Conservation (phyloP, 2,888 invertebrate species). For the Cryptocheilus praepositus region DNA sequence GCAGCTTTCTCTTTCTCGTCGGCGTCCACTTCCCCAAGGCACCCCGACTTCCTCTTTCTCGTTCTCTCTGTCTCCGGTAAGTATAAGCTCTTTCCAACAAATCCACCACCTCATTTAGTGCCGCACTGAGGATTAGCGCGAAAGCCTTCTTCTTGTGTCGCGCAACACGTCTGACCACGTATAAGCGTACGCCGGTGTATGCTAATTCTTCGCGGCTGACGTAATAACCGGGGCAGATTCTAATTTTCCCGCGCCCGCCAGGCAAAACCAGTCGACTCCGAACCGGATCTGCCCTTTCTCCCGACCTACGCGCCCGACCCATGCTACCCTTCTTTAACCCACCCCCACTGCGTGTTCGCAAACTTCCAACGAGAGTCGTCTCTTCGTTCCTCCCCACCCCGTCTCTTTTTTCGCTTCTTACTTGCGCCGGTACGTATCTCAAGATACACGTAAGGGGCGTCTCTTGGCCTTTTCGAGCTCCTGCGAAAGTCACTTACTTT, state of each 20-base stretch:
- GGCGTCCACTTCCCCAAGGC: slow-evolving; percentile 38
- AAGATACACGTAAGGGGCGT: slow-evolving; percentile 3
- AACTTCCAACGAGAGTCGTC: slow-evolving; percentile 13
- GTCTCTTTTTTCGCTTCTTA: not conserved
- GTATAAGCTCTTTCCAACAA: slow-evolving; percentile 74
- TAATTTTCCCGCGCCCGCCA: slow-evolving; percentile 24
- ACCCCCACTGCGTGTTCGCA: not conserved
- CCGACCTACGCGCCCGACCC: not conserved
- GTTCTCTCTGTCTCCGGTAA: slow-evolving; percentile 51
- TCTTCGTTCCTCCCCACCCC: not conserved
- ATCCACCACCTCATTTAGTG: slow-evolving; percentile 74
- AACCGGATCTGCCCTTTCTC: slow-evolving; percentile 14
- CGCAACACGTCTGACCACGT: slow-evolving; percentile 70
- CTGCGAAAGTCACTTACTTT: slow-evolving; percentile 4
- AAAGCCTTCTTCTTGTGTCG: slow-evolving; percentile 70
- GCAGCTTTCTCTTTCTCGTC: slow-evolving; percentile 37
- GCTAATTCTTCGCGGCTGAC: slow-evolving; percentile 62
- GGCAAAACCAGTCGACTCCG: slow-evolving; percentile 33
- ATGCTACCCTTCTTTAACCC: not conserved
- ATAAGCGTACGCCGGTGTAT: slow-evolving; percentile 55
- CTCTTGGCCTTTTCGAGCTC: slow-evolving; percentile 5
- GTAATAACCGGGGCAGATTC: slow-evolving; percentile 54
- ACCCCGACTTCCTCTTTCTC: slow-evolving; percentile 39
- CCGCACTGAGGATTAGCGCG: slow-evolving; percentile 67
- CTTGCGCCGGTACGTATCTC: slow-evolving; percentile 1